Conservation (phyloP, 2,888 invertebrate genomes). For the Cosmia trapezina region DNA sequence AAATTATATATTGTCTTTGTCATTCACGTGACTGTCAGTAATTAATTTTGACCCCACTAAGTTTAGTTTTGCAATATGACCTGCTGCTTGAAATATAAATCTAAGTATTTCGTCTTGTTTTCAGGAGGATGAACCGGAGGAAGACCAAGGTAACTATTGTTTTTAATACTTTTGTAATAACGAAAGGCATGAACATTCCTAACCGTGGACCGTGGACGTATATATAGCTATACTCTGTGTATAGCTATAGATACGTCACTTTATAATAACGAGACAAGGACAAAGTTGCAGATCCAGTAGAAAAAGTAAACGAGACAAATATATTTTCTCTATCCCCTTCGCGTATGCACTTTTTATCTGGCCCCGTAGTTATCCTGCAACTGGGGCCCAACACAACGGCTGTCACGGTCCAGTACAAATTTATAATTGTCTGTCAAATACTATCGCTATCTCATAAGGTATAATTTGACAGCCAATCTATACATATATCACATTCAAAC, state of each 20-base stretch:
- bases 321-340: not conserved
- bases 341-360: not conserved
- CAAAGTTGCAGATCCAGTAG: not conserved
- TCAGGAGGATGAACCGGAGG: slow-evolving; percentile 23
- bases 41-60: too few relatives aligned
- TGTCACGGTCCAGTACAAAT: not conserved
- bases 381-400: not conserved
- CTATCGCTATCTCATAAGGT: not conserved
- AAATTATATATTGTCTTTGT: too few relatives aligned
- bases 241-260: not conserved
- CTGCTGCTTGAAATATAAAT: not conserved
- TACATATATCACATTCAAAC: not conserved
- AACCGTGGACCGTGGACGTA: too few relatives aligned
- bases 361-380: not conserved
- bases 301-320: not conserved
- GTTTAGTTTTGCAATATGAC: too few relatives aligned
- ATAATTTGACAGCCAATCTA: not conserved
- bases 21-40: too few relatives aligned
- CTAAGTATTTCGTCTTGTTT: slow-evolving; percentile 4
- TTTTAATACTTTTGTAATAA: slow-evolving; percentile 6
- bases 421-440: not conserved
- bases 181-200: not conserved
- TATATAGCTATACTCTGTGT: too few relatives aligned
- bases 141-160: slow-evolving; percentile 58
- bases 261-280: not conserved